phyloP scores from a whole-genome alignment of 2,113 vertebrate species.

The Jacana jacana region DNA sequence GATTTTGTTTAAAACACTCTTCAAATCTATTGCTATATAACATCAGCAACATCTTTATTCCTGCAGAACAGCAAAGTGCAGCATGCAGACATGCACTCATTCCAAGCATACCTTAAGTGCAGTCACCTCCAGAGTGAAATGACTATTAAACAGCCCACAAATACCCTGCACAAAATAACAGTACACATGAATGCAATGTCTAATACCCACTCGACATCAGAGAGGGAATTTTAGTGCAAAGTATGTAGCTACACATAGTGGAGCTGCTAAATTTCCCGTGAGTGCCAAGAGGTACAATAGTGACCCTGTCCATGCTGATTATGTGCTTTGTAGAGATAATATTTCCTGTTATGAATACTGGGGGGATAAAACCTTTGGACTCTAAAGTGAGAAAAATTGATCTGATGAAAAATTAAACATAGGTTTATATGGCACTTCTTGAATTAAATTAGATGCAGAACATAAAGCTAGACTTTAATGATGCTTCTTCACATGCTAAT shows the following conservation, averaged over 20 bases:
- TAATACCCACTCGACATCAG: background rate
- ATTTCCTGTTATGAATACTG: background rate
- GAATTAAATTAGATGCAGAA: conserved; percentile 20
- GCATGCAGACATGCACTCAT: background rate
- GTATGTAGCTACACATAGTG: background rate
- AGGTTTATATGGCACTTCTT: background rate
- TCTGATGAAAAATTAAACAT: conserved; percentile 6
- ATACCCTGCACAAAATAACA: background rate
- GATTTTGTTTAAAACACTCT: background rate
- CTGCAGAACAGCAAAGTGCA: background rate
- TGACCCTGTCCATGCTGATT: background rate
- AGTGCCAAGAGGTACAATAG: background rate
- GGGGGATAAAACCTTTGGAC: background rate
- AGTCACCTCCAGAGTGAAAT: background rate
- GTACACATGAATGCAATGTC: background rate
- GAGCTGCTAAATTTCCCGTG: background rate
- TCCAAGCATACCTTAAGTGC: background rate
- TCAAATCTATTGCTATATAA: background rate
- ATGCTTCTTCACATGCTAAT: conserved; percentile 15
- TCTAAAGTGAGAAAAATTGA: conserved; percentile 11
- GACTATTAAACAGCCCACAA: background rate
- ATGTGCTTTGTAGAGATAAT: background rate
- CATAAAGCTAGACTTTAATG: conserved; percentile 15
- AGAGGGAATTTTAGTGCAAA: background rate
- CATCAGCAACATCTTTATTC: background rate